phyloP scores from a whole-genome alignment of 2,113 vertebrate species.

The Halcyon senegalensis region DNA sequence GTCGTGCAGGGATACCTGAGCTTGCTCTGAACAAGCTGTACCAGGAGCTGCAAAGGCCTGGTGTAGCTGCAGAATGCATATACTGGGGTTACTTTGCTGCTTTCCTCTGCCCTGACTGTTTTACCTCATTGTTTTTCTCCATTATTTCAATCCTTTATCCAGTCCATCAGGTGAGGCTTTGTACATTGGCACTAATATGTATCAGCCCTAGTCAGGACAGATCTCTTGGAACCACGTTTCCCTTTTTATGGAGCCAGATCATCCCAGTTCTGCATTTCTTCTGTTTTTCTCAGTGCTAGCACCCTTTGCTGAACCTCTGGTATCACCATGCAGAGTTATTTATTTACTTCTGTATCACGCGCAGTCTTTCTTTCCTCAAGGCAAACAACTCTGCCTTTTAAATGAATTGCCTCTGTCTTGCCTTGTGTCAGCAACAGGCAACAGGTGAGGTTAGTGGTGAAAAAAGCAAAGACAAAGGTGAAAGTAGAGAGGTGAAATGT shows the following conservation, averaged over 20 bases:
- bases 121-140: neutral
- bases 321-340: neutral
- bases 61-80: neutral
- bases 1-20: neutral
- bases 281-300: neutral
- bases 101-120: neutral
- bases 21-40: neutral
- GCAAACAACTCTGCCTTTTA: neutral
- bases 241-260: neutral
- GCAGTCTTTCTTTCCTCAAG: neutral
- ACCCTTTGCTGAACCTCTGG: neutral
- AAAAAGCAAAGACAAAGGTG: neutral
- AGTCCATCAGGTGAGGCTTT: neutral
- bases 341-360: neutral
- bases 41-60: neutral
- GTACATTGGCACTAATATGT: neutral
- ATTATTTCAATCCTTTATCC: neutral
- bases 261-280: neutral
- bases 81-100: neutral
- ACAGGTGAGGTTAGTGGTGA: neutral
- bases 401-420: neutral
- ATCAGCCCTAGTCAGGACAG: neutral
- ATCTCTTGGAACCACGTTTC: neutral
- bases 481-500: neutral
- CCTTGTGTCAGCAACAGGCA: neutral